phyloP scores from a whole-genome alignment of 2,888 invertebrate genomes.

The Eutolmus rufibarbis region DNA sequence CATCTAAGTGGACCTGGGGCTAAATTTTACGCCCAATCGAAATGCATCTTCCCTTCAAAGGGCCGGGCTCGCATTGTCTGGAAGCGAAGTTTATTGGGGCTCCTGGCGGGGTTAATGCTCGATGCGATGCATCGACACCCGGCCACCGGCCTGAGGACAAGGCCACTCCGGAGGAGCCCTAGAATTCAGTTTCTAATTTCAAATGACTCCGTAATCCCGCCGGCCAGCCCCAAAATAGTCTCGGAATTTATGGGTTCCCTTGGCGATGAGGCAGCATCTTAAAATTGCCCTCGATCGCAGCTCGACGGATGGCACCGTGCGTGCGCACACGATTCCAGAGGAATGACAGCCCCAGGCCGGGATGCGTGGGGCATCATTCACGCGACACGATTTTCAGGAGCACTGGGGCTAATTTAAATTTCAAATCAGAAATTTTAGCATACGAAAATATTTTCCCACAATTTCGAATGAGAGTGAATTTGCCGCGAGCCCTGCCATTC shows the following conservation, averaged over 20 bases:
- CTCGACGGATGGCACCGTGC: background rate
- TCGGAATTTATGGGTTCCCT: conserved; percentile 4
- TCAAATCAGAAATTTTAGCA: background rate
- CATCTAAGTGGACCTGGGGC: conserved; percentile 22
- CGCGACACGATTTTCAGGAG: conserved; percentile 12
- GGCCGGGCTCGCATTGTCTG: background rate
- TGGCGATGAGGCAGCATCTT: background rate
- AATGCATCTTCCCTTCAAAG: conserved; percentile 4
- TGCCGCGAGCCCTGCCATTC: background rate
- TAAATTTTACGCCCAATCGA: conserved; percentile 31
- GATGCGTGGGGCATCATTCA: conserved; percentile 15
- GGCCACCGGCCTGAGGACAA: background rate
- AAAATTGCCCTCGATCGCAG: background rate
- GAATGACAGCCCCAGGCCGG: background rate
- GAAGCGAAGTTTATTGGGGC: background rate
- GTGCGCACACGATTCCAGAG: background rate
- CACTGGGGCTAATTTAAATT: background rate
- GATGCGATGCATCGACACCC: background rate
- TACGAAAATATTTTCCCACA: conserved; percentile 9
- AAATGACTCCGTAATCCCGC: conserved; percentile 15
- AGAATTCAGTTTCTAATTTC: conserved; percentile 3
- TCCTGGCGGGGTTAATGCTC: conserved; percentile 3
- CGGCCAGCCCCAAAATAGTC: conserved; percentile 13
- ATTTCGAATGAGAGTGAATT: background rate
- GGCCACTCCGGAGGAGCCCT: background rate